Conservation (phyloP, 2,888 invertebrate genomes). For the Allolobophora icterica region DNA sequence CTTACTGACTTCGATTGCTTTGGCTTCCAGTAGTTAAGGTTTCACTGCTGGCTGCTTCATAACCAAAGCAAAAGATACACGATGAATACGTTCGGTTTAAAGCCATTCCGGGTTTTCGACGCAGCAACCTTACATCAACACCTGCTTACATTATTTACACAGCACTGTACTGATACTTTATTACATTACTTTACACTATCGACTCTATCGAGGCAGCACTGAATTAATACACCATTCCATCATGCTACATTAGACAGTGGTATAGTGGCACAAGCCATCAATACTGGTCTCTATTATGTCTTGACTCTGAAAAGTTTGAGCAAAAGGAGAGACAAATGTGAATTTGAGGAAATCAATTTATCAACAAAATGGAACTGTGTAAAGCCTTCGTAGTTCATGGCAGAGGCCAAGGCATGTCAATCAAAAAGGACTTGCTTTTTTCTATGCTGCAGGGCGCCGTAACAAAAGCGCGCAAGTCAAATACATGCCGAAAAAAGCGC, state of each 20-base stretch:
- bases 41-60: background rate
- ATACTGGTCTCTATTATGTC: background rate
- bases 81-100: background rate
- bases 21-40: background rate
- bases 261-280: background rate
- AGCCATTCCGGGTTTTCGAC: background rate
- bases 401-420: background rate
- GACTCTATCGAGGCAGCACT: background rate
- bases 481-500: no score
- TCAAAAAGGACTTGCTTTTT: slow-evolving; percentile 8
- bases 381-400: background rate
- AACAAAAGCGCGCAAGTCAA: no score
- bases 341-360: background rate
- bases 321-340: background rate
- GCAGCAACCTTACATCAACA: no score
- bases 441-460: no score
- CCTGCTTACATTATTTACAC: background rate
- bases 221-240: background rate
- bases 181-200: background rate
- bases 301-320: background rate
- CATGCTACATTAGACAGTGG: background rate
- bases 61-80: background rate
- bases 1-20: background rate
- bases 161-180: background rate
- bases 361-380: background rate